Conservation (phyloP, 2,888 invertebrate genomes). For the Malacosoma neustria region DNA sequence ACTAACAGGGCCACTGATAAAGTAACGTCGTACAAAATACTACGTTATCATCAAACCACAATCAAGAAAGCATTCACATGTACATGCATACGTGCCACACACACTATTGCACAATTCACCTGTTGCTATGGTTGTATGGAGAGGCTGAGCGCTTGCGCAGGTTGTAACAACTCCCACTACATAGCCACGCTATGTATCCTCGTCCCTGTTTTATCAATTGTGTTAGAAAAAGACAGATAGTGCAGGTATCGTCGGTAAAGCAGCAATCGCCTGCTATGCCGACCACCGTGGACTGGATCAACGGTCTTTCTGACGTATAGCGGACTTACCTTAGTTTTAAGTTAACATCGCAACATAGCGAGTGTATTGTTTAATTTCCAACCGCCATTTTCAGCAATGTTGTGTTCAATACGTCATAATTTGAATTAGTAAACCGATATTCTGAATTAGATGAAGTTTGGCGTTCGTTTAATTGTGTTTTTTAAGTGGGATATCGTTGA, state of each 20-base stretch:
- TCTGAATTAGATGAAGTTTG: slow-evolving; percentile 34
- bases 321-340: slow-evolving; percentile 67
- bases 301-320: slow-evolving; percentile 68
- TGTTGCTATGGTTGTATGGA: slow-evolving; percentile 57
- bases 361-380: slow-evolving; percentile 48
- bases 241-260: slow-evolving; percentile 49
- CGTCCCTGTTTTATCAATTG: slow-evolving; percentile 25
- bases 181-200: slow-evolving; percentile 29
- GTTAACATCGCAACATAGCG: slow-evolving; percentile 55
- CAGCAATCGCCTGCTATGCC: slow-evolving; percentile 51
- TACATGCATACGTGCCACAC: slow-evolving; percentile 33
- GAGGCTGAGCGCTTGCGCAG: slow-evolving; percentile 64
- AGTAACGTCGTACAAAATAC: slow-evolving; percentile 50
- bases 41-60: slow-evolving; percentile 59
- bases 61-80: slow-evolving; percentile 54
- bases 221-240: slow-evolving; percentile 30
- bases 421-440: slow-evolving; percentile 34
- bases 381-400: slow-evolving; percentile 46
- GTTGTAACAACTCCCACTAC: slow-evolving; percentile 58
- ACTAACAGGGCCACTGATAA: slow-evolving; percentile 35
- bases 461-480: slow-evolving; percentile 26
- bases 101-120: slow-evolving; percentile 60
- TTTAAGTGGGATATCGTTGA: slow-evolving; percentile 24
- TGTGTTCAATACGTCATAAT: slow-evolving; percentile 48
- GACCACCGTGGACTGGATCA: slow-evolving; percentile 63